Percentiles rank a stretch among this genome's conserved stretches.
Evolutionary conservation across 2,797 vertebrate species (phyloP).

Genomic region (Discoglossus pictus): DNA sequence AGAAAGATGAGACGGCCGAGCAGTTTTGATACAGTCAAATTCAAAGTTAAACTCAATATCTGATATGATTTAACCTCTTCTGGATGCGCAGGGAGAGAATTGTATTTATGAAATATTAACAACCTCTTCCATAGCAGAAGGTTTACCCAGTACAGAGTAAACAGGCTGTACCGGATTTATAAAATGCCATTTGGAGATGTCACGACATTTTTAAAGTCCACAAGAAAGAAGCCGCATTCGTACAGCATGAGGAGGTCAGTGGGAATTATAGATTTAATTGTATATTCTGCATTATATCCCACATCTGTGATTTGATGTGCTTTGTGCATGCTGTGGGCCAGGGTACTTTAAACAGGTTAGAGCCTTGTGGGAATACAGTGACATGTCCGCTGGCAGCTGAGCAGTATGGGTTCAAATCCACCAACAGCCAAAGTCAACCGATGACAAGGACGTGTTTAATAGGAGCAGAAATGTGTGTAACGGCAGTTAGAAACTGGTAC

Average conservation of each 20-base stretch:
- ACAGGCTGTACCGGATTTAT: not conserved
- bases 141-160: constrained; percentile 22
- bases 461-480: too few species aligned
- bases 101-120: constrained; percentile 38
- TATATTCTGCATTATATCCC: not conserved
- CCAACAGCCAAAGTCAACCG: constrained; percentile 31
- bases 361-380: constrained; percentile 21
- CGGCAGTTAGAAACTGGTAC: too few species aligned
- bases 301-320: too few species aligned
- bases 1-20: too few species aligned
- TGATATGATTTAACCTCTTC: constrained; percentile 14
- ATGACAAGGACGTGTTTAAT: not conserved
- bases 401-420: too few species aligned
- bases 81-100: too few species aligned
- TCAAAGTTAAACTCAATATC: too few species aligned
- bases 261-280: constrained; percentile 10
- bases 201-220: constrained; percentile 27
- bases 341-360: too few species aligned
- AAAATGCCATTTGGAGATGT: constrained; percentile 12
- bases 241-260: constrained; percentile 9
- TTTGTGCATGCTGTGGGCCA: too few species aligned
- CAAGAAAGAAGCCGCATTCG: constrained; percentile 6
- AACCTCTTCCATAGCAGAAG: not conserved
- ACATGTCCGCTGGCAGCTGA: constrained; percentile 23
- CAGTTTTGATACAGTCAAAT: too few species aligned